A percentile compares a stretch with the other conserved stretches of the same genome.
Conservation (phyloP, 2,113 vertebrate species). For the Phylloscopus trochiloides region DNA sequence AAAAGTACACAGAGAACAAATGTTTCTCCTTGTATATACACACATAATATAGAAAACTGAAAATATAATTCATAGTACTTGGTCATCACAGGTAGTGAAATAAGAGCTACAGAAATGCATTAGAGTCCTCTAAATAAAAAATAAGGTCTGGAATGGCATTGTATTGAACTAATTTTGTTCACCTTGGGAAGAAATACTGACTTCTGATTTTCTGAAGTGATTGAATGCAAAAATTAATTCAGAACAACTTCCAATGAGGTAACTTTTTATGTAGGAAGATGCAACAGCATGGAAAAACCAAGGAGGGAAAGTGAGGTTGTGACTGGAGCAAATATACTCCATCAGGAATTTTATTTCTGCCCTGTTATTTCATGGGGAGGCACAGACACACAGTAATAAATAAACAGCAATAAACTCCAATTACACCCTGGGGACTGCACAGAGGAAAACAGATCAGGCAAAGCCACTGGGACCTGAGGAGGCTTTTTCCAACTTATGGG, state of each 20-base stretch:
- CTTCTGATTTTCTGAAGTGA: background rate
- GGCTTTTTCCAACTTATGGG: background rate
- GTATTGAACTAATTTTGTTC: background rate
- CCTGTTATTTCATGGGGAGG: background rate
- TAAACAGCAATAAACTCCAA: background rate
- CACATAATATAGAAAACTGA: background rate
- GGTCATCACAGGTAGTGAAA: background rate
- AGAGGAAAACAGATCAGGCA: background rate
- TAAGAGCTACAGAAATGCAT: conserved; percentile 28
- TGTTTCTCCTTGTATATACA: background rate
- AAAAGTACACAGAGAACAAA: background rate
- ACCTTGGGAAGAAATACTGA: background rate
- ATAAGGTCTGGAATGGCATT: background rate
- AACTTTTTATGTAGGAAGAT: background rate
- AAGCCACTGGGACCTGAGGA: background rate
- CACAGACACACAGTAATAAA: background rate
- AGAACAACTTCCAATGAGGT: background rate
- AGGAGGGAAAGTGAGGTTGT: background rate
- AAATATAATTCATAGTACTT: background rate
- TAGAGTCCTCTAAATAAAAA: background rate
- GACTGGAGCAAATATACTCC: background rate
- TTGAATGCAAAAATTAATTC: background rate
- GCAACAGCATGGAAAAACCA: background rate
- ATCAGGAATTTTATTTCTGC: background rate
- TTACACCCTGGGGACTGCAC: background rate